These are phyloP conservation scores for Typhlichthys subterraneus DNA, from an alignment of 2,797 vertebrate genomes.

Conservation along the genomic window DNA sequence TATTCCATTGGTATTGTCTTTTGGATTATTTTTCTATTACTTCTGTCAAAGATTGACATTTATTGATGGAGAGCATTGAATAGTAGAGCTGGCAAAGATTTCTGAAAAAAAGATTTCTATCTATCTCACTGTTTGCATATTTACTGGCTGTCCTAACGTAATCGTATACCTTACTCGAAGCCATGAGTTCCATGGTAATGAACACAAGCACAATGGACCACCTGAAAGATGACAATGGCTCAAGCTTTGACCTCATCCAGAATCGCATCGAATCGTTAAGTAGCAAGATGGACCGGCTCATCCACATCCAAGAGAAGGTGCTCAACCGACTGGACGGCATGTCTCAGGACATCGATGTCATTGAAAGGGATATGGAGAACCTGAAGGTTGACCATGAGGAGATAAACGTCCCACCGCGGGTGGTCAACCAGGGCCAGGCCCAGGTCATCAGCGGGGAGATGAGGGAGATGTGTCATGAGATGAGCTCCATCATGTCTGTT, in stretches of 20 bases:
- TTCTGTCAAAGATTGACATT: too few species aligned
- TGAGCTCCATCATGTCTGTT: slow-evolving; percentile 83
- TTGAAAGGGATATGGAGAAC: slow-evolving; percentile 82
- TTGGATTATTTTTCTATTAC: slow-evolving; percentile 1
- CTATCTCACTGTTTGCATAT: slow-evolving; percentile 44
- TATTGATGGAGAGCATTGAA: slow-evolving; percentile 14
- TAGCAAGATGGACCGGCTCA: slow-evolving; percentile 87
- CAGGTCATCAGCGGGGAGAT: slow-evolving; percentile 68
- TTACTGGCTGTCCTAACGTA: slow-evolving; percentile 46
- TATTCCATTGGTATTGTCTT: too few species aligned
- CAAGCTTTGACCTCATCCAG: slow-evolving; percentile 78
- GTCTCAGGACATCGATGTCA: slow-evolving; percentile 82
- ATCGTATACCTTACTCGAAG: slow-evolving; percentile 33
- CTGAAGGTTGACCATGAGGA: slow-evolving; percentile 81
- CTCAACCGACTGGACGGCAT: slow-evolving; percentile 83
- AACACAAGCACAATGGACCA: slow-evolving; percentile 32
- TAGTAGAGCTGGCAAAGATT: slow-evolving; percentile 60
- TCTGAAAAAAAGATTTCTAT: slow-evolving; percentile 44
- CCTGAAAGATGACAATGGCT: slow-evolving; percentile 40
- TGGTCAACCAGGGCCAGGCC: slow-evolving; percentile 54
- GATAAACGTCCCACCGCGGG: slow-evolving; percentile 60
- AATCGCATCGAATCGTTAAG: slow-evolving; percentile 83
- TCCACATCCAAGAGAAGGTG: slow-evolving; percentile 85
- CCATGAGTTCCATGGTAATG: slow-evolving; percentile 72
- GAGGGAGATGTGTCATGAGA: slow-evolving; percentile 82